Evolutionary conservation across 2,888 invertebrate genomes (phyloP).

Genomic region (Galerucella nymphaeae): DNA sequence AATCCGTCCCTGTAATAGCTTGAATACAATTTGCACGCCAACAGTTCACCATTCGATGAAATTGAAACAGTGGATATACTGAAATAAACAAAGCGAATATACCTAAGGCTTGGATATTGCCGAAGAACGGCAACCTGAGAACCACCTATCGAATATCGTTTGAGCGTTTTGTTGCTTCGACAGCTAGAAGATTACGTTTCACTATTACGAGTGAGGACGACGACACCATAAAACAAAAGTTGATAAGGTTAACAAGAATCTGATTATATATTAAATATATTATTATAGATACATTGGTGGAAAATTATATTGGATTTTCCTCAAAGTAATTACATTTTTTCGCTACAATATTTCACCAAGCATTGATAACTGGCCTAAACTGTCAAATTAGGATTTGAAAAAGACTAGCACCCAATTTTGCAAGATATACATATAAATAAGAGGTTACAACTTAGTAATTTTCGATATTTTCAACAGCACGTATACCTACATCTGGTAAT

Average conservation of each 20-base stretch:
- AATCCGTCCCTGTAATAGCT: too few species aligned
- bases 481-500: slow-evolving; percentile 15
- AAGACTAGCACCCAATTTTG: background rate
- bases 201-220: background rate
- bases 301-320: background rate
- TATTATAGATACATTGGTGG: background rate
- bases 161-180: slow-evolving; percentile 12
- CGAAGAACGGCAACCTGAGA: slow-evolving; percentile 12
- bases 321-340: background rate
- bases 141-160: background rate
- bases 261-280: background rate
- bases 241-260: slow-evolving; percentile 17
- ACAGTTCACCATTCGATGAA: too few species aligned
- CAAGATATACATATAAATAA: background rate
- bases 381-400: background rate
- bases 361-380: too few species aligned
- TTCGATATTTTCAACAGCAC: background rate
- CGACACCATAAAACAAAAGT: slow-evolving; percentile 8
- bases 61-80: too few species aligned
- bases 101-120: background rate
- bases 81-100: too few species aligned
- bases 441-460: background rate
- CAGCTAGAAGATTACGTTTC: background rate
- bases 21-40: too few species aligned
- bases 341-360: too few species aligned